Conservation (phyloP, 2,113 vertebrate genomes). For the Grammomys dolichurus region DNA sequence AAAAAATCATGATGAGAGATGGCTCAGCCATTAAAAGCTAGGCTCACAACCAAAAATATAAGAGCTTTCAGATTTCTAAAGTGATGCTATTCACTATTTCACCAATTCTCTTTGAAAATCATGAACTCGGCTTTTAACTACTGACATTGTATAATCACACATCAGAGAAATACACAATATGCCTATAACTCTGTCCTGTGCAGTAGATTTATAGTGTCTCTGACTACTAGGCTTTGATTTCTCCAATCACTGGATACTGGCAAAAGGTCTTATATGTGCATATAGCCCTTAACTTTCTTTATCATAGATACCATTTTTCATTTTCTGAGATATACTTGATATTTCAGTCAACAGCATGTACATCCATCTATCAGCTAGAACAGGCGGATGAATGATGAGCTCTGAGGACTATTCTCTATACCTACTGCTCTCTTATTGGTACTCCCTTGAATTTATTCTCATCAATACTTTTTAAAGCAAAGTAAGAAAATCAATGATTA, state of each 20-base stretch:
- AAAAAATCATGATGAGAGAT: too few relatives aligned
- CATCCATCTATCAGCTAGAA: conserved; percentile 55
- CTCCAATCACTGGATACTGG: neutral
- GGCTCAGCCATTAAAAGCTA: too few relatives aligned
- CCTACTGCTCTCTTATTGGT: conserved; percentile 1
- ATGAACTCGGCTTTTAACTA: neutral
- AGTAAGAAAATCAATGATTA: conserved; percentile 17
- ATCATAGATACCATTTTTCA: conserved; percentile 61
- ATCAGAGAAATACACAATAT: neutral
- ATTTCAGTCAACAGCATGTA: conserved; percentile 41
- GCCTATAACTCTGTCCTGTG: neutral
- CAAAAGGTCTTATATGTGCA: neutral
- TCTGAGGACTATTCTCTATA: neutral
- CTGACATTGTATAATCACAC: neutral
- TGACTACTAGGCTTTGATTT: neutral
- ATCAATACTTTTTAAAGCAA: neutral
- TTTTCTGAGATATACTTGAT: conserved; percentile 42
- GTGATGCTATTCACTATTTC: neutral
- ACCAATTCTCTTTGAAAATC: conserved; percentile 2
- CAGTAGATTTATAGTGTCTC: neutral
- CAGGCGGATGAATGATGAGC: neutral
- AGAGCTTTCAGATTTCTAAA: neutral
- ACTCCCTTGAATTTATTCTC: conserved; percentile 63
- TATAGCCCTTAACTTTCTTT: conserved; percentile 19
- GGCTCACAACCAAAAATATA: too few relatives aligned